Percentiles rank a stretch among this genome's conserved stretches.
phyloP scores from a whole-genome alignment of 2,797 vertebrate species.

The Tympanoctomys barrerae region DNA sequence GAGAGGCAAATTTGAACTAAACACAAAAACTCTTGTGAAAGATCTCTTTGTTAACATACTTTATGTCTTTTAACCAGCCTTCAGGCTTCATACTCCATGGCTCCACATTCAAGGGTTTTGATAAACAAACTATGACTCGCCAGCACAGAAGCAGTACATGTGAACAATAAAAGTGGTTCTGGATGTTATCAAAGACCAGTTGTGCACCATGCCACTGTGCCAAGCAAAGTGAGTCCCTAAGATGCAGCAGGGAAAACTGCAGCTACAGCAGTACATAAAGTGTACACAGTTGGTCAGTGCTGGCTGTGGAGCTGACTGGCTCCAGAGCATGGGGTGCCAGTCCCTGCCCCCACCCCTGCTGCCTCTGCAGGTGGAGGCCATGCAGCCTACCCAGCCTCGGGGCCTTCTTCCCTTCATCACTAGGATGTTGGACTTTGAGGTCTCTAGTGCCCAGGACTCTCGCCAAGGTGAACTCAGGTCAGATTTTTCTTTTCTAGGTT shows the following conservation, averaged over 20 bases:
- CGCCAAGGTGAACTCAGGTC: neutral
- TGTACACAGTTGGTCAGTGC: neutral
- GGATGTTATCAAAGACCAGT: neutral
- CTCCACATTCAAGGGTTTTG: neutral
- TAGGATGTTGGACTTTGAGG: neutral
- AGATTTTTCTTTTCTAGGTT: neutral
- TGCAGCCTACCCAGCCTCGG: no score
- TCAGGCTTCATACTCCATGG: neutral
- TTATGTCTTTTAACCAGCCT: neutral
- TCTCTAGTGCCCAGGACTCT: neutral
- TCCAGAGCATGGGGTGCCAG: neutral
- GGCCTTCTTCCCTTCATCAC: fast-evolving
- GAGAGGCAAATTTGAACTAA: neutral
- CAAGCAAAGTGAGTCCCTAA: neutral
- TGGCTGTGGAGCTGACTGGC: neutral
- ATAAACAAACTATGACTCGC: neutral
- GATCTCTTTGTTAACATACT: neutral
- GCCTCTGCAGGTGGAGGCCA: neutral
- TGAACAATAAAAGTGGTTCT: conserved; percentile 5
- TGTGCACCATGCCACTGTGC: neutral
- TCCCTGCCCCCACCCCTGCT: neutral
- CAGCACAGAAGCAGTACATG: neutral
- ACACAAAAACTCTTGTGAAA: neutral
- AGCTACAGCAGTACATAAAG: neutral
- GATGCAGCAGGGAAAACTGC: conserved; percentile 36